Evolutionary conservation across 2,888 invertebrate genomes (phyloP).

Genomic region (Lapara coniferarum): DNA sequence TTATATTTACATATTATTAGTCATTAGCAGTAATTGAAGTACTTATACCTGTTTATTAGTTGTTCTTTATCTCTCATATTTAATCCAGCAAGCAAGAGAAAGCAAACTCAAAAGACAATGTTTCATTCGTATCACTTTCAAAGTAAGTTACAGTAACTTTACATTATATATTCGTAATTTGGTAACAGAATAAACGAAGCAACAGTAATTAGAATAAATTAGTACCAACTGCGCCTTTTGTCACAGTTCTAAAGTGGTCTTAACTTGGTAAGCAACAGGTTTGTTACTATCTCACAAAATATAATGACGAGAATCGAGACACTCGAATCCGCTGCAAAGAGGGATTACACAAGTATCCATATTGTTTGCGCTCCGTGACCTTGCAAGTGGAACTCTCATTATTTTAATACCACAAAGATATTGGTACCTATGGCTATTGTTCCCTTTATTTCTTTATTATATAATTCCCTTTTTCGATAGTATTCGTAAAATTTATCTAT

Average conservation of each 20-base stretch:
- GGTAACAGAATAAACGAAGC: constrained; percentile 16
- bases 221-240: constrained; percentile 19
- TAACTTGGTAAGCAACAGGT: constrained; percentile 13
- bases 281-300: constrained; percentile 41
- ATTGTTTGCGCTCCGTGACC: constrained; percentile 62
- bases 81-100: neutral
- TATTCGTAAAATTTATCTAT: neutral
- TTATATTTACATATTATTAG: too few relatives aligned
- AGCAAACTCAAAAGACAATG: neutral
- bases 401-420: constrained; percentile 43
- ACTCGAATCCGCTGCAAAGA: constrained; percentile 52
- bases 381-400: constrained; percentile 56
- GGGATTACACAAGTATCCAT: constrained; percentile 55
- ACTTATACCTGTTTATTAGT: neutral
- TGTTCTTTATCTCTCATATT: neutral
- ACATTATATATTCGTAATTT: neutral
- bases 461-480: neutral
- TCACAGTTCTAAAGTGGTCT: constrained; percentile 19
- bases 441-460: neutral
- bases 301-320: constrained; percentile 49
- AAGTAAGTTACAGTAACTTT: neutral
- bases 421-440: constrained; percentile 23
- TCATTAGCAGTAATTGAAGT: neutral
- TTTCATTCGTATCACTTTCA: neutral
- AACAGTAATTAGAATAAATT: constrained; percentile 23